Evolutionary conservation across 1,140 invertebrate species (phyloP), one percentile per base, ranked within the genome.

Genomic region (Trichonephila clavata): DNA sequence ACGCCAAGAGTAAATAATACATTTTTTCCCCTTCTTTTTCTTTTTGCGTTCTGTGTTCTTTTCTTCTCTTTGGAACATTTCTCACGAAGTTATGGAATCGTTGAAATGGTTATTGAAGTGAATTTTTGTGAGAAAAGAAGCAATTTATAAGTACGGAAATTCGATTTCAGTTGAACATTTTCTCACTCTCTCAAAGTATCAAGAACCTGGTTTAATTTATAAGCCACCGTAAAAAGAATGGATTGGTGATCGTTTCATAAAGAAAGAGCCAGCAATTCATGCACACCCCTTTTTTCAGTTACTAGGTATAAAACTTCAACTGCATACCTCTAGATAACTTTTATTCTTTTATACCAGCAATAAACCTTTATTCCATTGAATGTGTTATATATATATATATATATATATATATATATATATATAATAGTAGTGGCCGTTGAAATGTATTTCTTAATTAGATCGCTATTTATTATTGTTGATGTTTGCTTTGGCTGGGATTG

Each of bases 91-190:
- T 39, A 77, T 6, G 27, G 57, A 86, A 63, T 63, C 27, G 84
- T 63, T 63, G 57, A 86, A 86, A 86, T 63, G 84, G 27, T 63
- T 86, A 86, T 86, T 86, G 84, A 60, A 27, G 27, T 39, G 1
- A 8, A 32, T n/a, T 21, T 63, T 86, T 86, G 18, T 10, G 50
- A 86, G 27, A 86, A 61, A 63, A 63, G 60, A 86, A 63, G 84
- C 60, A 86, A 86, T 86, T 86, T 86, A 86, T 86, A 86, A 86
- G 84, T 86, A 59, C 18, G 84, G 84, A 86, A 86, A 86, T 86
- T 86, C 84, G 84, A 86, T 86, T 86, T 86, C 84, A 86, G 84
- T 63, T 60, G 71, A 16, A 18, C 14, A 32, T 77, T 39, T 32
- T 39, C 27, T 77, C 71, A 14, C 24, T 77, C 24, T 77, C 57